These are phyloP conservation scores for Pteropus alecto DNA, from an alignment of 2,113 vertebrate species.

Conservation along the genomic window DNA sequence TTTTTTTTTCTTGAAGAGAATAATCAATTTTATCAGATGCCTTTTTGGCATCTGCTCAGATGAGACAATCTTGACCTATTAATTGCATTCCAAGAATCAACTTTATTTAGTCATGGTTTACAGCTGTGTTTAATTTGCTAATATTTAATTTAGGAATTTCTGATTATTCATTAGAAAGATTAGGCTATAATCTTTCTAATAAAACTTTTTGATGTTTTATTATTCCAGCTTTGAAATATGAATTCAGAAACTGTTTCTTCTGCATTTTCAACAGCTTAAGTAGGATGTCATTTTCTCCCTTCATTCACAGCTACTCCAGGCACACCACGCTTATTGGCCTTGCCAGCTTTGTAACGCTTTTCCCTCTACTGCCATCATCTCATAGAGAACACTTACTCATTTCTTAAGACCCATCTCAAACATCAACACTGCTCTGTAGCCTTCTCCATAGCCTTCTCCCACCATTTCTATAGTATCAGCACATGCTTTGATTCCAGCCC, in stretches of 20 bases:
- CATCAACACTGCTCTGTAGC: too few relatives aligned
- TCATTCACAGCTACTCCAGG: not conserved
- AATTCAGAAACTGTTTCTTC: not conserved
- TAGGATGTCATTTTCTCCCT: not conserved
- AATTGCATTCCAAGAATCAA: not conserved
- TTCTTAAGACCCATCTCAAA: not conserved
- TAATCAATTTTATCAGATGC: constrained; percentile 17
- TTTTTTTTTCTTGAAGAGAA: not conserved
- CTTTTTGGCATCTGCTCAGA: not conserved
- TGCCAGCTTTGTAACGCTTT: not conserved
- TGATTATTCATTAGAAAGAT: constrained; percentile 25
- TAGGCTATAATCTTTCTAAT: not conserved
- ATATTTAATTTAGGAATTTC: constrained; percentile 41
- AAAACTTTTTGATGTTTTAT: not conserved
- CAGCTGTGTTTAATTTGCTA: constrained; percentile 34
- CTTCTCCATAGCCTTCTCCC: not conserved
- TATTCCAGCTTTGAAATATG: constrained; percentile 14
- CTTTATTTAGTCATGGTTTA: constrained; percentile 37
- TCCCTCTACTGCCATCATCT: accelerated
- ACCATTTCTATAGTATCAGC: not conserved
- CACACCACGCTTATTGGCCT: accelerated
- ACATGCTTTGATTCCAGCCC: not conserved
- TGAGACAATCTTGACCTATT: not conserved
- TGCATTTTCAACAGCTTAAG: not conserved
- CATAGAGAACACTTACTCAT: not conserved